phyloP scores from a whole-genome alignment of 1,140 invertebrate species.

The Eupeodes corollae region DNA sequence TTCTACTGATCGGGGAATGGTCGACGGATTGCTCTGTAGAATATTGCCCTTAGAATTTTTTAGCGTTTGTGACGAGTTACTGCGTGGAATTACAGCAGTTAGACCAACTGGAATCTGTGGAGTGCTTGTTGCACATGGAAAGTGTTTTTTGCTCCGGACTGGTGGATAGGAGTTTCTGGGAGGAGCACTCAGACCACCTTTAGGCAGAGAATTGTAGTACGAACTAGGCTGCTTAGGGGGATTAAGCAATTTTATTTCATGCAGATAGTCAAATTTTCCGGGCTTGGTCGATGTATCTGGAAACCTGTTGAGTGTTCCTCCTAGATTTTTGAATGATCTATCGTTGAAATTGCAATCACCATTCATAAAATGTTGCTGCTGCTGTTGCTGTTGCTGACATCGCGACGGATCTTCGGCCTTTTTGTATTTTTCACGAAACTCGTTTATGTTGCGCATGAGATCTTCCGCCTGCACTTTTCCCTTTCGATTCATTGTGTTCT shows the following conservation, averaged over 20 bases:
- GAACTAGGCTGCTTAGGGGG: conserved; percentile 21
- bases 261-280: conserved; percentile 29
- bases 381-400: conserved; percentile 1
- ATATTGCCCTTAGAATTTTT: neutral
- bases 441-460: conserved; percentile 43
- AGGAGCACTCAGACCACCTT: conserved; percentile 25
- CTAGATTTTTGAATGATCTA: neutral
- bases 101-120: conserved; percentile 8
- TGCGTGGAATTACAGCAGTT: conserved; percentile 28
- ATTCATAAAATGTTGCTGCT: neutral
- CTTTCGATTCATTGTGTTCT: conserved; percentile 2
- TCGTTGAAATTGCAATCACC: neutral
- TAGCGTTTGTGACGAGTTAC: conserved; percentile 15
- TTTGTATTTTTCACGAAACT: conserved; percentile 49
- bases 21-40: conserved; percentile 11
- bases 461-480: conserved; percentile 27
- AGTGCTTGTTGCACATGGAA: conserved; percentile 5
- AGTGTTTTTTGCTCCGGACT: conserved; percentile 41
- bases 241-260: conserved; percentile 35
- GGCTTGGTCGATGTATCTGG: neutral
- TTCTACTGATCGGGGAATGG: conserved; percentile 29
- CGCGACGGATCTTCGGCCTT: conserved; percentile 35
- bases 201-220: conserved; percentile 33
- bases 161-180: conserved; percentile 49
- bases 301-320: neutral